These are phyloP conservation scores for Chloebia gouldiae DNA, from an alignment of 2,113 vertebrate genomes.

Conservation along the genomic window DNA sequence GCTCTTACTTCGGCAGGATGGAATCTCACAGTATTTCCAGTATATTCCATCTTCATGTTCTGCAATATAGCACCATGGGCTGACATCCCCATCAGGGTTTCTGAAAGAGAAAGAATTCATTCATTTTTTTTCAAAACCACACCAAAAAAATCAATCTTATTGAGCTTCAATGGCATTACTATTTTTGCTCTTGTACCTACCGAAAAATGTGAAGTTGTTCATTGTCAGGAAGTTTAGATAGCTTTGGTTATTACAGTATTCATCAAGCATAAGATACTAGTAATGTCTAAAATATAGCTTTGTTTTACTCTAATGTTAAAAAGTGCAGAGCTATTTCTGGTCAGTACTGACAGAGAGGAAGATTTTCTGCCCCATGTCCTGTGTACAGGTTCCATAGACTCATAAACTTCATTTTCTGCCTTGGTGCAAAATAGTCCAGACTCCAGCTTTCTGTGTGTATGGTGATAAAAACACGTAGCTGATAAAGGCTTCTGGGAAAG, in stretches of 20 bases:
- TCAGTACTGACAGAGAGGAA: not conserved
- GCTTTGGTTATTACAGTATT: not conserved
- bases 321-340: not conserved
- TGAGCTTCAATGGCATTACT: not conserved
- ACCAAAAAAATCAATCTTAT: not conserved
- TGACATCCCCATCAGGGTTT: constrained; percentile 94
- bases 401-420: not conserved
- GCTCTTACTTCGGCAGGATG: constrained; percentile 90
- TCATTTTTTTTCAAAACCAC: not conserved
- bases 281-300: not conserved
- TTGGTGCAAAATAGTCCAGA: not conserved
- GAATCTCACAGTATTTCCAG: constrained; percentile 96
- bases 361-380: not conserved
- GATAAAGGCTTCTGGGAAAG: not conserved
- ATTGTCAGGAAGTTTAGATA: not conserved
- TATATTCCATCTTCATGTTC: constrained; percentile 93
- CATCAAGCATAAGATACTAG: not conserved
- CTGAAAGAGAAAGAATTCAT: constrained; percentile 66
- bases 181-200: not conserved
- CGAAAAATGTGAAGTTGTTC: not conserved
- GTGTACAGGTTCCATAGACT: not conserved
- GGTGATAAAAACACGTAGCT: not conserved
- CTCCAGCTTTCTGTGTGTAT: not conserved
- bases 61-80: constrained; percentile 95
- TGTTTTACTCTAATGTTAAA: not conserved